Evolutionary conservation across 2,797 vertebrate species (phyloP).

Genomic region (Threskiornis aethiopicus): DNA sequence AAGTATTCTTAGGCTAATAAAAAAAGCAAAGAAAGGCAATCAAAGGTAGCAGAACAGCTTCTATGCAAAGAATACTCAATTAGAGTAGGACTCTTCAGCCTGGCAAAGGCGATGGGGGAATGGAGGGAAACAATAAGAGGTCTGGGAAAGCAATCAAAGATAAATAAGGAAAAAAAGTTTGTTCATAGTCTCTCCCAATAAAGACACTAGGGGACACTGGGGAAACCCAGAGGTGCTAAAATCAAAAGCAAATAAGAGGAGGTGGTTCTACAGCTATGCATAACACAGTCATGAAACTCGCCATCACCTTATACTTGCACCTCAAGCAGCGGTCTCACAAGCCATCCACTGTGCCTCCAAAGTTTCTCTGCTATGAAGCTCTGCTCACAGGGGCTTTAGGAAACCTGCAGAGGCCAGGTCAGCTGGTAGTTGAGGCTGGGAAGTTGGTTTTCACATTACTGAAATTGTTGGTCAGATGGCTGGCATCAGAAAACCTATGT

Average conservation of each 20-base stretch:
- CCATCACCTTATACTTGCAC: neutral
- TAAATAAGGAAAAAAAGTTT: neutral
- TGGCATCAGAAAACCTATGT: neutral
- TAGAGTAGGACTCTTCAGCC: neutral
- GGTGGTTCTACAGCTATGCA: neutral
- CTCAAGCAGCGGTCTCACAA: neutral
- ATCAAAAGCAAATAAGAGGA: neutral
- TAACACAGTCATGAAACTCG: neutral
- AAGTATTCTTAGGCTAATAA: neutral
- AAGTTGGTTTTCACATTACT: neutral
- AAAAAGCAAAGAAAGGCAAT: neutral
- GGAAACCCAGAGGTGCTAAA: neutral
- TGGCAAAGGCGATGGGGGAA: neutral
- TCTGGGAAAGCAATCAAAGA: neutral
- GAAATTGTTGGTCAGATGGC: neutral
- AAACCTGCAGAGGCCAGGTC: neutral
- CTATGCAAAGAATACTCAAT: neutral
- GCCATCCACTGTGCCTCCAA: too few relatives aligned
- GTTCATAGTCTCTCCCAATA: neutral
- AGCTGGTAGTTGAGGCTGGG: fast-evolving
- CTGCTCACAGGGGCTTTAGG: neutral
- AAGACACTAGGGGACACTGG: neutral
- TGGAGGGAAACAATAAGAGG: neutral
- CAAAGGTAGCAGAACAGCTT: neutral
- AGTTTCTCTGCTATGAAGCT: neutral